Conservation (phyloP, 2,797 vertebrate species). For the Manis crassicaudata region DNA sequence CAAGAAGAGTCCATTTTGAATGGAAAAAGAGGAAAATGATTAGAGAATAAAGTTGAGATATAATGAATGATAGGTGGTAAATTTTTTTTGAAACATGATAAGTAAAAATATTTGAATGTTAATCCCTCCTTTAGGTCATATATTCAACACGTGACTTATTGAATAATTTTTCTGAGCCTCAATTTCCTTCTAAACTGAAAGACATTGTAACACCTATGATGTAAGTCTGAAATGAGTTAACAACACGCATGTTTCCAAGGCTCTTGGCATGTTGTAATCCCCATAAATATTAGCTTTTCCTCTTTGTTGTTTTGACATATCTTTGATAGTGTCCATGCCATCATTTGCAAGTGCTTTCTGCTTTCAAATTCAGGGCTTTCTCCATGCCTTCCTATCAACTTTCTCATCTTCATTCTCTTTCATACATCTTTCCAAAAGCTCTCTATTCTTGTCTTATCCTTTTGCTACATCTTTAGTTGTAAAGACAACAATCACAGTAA, state of each 20-base stretch:
- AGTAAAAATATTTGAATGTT: background rate
- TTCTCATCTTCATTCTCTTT: background rate
- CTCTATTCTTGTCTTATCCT: background rate
- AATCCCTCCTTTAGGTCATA: background rate
- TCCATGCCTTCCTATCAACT: background rate
- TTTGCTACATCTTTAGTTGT: background rate
- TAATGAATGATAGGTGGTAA: background rate
- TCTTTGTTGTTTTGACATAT: background rate
- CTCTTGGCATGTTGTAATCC: background rate
- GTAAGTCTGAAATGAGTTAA: background rate
- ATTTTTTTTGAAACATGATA: background rate
- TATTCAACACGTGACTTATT: background rate
- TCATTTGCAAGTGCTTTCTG: background rate
- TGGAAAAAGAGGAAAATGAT: background rate
- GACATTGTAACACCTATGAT: background rate
- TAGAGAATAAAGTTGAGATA: background rate
- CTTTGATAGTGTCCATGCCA: background rate
- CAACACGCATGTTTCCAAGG: background rate
- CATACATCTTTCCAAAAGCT: background rate
- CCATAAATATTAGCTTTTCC: background rate
- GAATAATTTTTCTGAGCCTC: background rate
- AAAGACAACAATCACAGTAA: background rate
- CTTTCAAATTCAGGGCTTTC: background rate
- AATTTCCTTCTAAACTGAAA: background rate
- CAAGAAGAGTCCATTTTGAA: background rate